Percentiles rank a stretch among this genome's conserved stretches.
Conservation (phyloP, 30 jellyfish, hydroid and myxozoan species). For the Phacellophora camtschatica region DNA sequence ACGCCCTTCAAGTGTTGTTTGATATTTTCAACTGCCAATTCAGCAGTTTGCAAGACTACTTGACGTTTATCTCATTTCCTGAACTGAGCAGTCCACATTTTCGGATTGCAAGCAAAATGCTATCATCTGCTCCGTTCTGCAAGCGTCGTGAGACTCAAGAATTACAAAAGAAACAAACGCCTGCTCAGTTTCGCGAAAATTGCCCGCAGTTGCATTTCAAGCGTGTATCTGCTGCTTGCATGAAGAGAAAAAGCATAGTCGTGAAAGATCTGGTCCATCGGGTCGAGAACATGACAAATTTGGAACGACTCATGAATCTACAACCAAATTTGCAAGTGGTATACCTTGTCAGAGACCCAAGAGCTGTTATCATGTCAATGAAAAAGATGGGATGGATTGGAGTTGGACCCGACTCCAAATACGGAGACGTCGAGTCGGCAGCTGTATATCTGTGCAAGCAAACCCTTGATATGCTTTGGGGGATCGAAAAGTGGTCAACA, state of each 20-base stretch:
- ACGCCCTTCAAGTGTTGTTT: conserved; percentile 58
- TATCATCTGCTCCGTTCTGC: conserved; percentile 94
- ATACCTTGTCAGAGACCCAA: conserved; percentile 87
- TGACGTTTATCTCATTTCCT: conserved; percentile 88
- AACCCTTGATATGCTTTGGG: conserved; percentile 50
- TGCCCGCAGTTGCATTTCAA: conserved; percentile 69
- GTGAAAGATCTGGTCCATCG: conserved; percentile 90
- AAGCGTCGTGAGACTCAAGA: conserved; percentile 62
- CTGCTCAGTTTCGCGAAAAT: conserved; percentile 25
- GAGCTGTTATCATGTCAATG: conserved; percentile 96
- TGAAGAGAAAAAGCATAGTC: conserved; percentile 49
- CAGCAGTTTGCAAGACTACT: conserved; percentile 71
- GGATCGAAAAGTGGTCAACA: conserved; percentile 51
- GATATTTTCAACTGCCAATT: conserved; percentile 81
- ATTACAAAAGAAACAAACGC: conserved; percentile 30
- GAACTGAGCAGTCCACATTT: conserved; percentile 94
- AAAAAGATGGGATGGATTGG: conserved; percentile 88
- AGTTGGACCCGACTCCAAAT: conserved; percentile 53
- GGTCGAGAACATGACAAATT: conserved; percentile 23
- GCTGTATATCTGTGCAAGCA: conserved; percentile 76
- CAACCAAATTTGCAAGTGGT: conserved; percentile 53
- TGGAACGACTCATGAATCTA: conserved; percentile 44
- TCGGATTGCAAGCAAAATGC: conserved; percentile 78
- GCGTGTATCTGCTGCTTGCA: conserved; percentile 59
- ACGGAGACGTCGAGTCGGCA: conserved; percentile 58